Conservation (phyloP, 2,797 vertebrate species). For the Trichosurus vulpecula region DNA sequence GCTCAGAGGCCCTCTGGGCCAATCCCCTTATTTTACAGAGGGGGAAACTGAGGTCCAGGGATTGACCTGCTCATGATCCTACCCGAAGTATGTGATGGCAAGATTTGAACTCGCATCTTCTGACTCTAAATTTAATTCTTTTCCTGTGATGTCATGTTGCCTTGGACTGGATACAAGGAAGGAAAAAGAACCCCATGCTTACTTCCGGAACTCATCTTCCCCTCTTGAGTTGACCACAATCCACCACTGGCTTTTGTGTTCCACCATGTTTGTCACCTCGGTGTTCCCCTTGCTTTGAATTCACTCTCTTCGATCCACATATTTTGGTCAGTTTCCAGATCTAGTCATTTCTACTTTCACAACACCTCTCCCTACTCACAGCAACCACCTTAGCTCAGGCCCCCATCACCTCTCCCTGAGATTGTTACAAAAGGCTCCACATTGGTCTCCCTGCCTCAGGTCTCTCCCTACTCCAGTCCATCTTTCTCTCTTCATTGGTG, state of each 20-base stretch:
- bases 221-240: neutral
- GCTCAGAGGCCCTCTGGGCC: neutral
- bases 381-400: neutral
- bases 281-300: neutral
- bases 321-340: neutral
- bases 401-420: neutral
- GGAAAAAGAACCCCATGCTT: neutral
- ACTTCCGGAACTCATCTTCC: neutral
- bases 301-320: neutral
- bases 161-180: neutral
- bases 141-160: neutral
- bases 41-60: conserved; percentile 14
- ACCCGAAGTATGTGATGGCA: neutral
- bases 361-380: neutral
- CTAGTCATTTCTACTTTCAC: neutral
- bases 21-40: neutral
- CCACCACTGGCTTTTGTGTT: neutral
- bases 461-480: neutral
- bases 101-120: neutral
- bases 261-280: neutral
- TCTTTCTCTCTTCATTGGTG: too few relatives aligned
- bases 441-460: neutral
- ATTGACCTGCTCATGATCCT: conserved; percentile 6
- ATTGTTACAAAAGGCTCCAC: neutral
- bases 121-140: neutral